phyloP scores from a whole-genome alignment of 2,113 vertebrate genomes.

The Morone saxatilis region DNA sequence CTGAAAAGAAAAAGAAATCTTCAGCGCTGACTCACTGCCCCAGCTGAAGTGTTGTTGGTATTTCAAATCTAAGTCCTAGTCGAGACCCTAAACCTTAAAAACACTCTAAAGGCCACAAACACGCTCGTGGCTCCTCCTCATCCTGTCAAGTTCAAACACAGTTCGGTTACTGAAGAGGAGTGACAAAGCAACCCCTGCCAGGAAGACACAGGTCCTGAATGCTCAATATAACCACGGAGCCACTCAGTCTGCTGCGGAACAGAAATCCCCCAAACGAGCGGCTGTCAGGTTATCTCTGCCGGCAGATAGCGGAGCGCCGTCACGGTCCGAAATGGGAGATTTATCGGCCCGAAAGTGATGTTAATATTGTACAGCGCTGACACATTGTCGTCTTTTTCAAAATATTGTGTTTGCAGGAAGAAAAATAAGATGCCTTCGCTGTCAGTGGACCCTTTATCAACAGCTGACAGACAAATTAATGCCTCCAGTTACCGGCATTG shows the following conservation, averaged over 20 bases:
- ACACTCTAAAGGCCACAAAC: background rate
- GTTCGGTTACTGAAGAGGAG: constrained; percentile 25
- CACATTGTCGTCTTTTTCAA: background rate
- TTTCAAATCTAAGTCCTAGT: background rate
- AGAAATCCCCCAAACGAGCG: background rate
- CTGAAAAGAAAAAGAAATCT: too few relatives aligned
- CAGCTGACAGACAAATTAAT: constrained; percentile 50
- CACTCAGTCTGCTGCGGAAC: background rate
- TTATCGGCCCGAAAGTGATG: background rate
- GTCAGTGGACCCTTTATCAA: constrained; percentile 41
- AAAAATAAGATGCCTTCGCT: background rate
- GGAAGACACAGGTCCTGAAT: constrained; percentile 13
- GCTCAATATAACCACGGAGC: background rate
- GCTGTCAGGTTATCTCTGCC: constrained; percentile 21
- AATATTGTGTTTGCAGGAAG: constrained; percentile 3
- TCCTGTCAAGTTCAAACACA: constrained; percentile 32
- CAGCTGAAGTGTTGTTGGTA: too few relatives aligned
- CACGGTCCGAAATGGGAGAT: background rate
- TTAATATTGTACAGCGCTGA: constrained; percentile 1
- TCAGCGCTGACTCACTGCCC: too few relatives aligned
- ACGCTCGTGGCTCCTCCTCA: constrained; percentile 3
- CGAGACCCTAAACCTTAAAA: constrained; percentile 5
- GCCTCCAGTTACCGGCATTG: constrained; percentile 33
- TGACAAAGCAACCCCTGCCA: constrained; percentile 15
- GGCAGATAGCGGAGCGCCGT: background rate